Percentiles rank a stretch among this genome's conserved stretches.
Conservation (phyloP, 2,113 vertebrate species). For the Stictonetta naevosa region DNA sequence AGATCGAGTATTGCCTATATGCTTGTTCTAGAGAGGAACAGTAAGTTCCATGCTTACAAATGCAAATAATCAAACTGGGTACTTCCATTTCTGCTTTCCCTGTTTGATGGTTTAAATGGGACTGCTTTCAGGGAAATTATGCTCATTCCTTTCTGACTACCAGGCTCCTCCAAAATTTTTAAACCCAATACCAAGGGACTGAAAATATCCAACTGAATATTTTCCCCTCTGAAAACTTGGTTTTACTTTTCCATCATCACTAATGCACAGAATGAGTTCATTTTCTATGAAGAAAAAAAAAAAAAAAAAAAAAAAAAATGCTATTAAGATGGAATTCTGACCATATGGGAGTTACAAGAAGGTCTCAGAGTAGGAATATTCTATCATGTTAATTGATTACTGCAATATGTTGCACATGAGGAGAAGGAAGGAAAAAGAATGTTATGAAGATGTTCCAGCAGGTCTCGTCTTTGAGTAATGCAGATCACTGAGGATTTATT, state of each 20-base stretch:
- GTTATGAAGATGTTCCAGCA: conserved; percentile 53
- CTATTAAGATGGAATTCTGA: conserved; percentile 47
- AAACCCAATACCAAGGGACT: not conserved
- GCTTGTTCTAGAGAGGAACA: not conserved
- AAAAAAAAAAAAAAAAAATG: not conserved
- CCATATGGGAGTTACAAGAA: conserved; percentile 58
- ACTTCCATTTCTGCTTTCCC: not conserved
- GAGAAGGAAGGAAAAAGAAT: conserved; percentile 48
- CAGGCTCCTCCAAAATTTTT: not conserved
- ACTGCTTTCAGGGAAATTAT: not conserved
- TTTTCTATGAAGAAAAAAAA: not conserved
- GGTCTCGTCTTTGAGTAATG: conserved; percentile 1
- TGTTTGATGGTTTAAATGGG: not conserved
- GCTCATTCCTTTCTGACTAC: not conserved
- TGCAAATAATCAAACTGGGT: not conserved
- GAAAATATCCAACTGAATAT: not conserved
- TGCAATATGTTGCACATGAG: conserved; percentile 55
- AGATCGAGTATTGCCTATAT: not conserved
- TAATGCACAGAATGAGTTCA: not conserved
- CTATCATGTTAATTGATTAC: conserved; percentile 65
- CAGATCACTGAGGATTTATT: conserved; percentile 36
- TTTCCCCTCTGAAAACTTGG: not conserved
- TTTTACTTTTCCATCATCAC: not conserved
- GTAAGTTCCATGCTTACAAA: not conserved
- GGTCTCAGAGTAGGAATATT: conserved; percentile 36